Evolutionary conservation across 2,888 invertebrate genomes (phyloP).

Genomic region (Deilephila elpenor): DNA sequence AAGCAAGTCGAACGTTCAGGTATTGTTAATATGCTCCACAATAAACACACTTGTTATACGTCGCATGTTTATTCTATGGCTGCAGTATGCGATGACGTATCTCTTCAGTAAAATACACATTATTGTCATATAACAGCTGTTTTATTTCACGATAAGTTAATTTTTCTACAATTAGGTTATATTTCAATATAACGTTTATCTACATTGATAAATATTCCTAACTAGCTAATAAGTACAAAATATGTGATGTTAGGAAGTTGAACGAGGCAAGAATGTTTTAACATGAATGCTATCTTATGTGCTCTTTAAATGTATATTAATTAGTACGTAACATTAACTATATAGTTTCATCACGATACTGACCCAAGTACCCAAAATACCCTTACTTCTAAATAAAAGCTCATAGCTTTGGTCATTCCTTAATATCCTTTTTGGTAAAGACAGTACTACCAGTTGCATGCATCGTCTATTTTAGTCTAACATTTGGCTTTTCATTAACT

Average conservation of each 20-base stretch:
- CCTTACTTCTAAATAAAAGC: conserved; percentile 68
- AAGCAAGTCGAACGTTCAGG: neutral
- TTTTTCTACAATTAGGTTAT: conserved; percentile 26
- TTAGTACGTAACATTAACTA: conserved; percentile 31
- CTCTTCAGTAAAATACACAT: conserved; percentile 36
- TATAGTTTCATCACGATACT: conserved; percentile 39
- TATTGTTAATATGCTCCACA: neutral
- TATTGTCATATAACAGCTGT: conserved; percentile 57
- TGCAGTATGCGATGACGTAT: conserved; percentile 3
- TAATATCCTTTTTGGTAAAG: conserved; percentile 69
- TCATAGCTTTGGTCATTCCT: conserved; percentile 81
- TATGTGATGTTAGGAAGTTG: conserved; percentile 66
- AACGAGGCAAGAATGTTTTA: conserved; percentile 67
- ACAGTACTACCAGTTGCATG: conserved; percentile 60
- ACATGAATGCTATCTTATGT: conserved; percentile 32
- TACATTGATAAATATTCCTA: conserved; percentile 59
- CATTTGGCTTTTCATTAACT: conserved; percentile 65
- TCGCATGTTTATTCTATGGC: neutral
- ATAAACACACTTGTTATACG: conserved; percentile 2
- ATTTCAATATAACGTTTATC: conserved; percentile 50
- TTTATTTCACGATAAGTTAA: conserved; percentile 34
- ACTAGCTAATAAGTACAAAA: conserved; percentile 45
- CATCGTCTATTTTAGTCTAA: conserved; percentile 55
- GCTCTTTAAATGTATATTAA: conserved; percentile 39
- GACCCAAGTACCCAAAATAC: conserved; percentile 43